Evolutionary conservation across 2,888 invertebrate genomes (phyloP).

Genomic region (Rotaria macrura): DNA sequence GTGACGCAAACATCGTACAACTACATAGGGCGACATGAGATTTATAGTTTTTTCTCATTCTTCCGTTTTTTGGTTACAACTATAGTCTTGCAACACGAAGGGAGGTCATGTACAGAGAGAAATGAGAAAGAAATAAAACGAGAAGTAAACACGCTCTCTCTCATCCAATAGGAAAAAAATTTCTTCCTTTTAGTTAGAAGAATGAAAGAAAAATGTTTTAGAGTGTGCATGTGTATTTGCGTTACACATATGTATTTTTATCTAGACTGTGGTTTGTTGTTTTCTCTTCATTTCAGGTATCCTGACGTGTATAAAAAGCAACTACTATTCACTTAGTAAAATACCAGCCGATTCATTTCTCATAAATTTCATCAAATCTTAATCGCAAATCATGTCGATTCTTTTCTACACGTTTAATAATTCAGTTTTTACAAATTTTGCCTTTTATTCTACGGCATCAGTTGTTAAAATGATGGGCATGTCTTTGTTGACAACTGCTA

Average conservation of each 20-base stretch:
- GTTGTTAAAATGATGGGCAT: slow-evolving; percentile 7
- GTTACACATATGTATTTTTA: background rate
- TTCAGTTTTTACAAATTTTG: slow-evolving; percentile 2
- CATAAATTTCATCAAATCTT: background rate
- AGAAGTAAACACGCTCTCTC: background rate
- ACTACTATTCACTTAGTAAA: background rate
- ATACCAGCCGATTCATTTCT: background rate
- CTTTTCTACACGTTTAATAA: slow-evolving; percentile 6
- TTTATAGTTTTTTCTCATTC: too few species aligned
- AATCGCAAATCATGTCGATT: background rate
- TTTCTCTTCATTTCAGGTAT: background rate
- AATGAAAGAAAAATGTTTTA: background rate
- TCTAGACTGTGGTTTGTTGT: background rate
- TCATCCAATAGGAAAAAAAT: background rate
- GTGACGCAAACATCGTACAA: too few species aligned
- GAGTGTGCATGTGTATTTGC: background rate
- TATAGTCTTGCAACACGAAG: background rate
- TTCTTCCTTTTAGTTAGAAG: background rate
- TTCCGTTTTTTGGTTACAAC: background rate
- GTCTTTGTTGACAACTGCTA: background rate
- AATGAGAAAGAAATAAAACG: background rate
- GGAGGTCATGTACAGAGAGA: background rate
- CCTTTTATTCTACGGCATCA: background rate
- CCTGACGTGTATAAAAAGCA: background rate
- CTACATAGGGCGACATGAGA: too few species aligned